Conservation (phyloP, 2,888 invertebrate genomes). For the Tenthredo mesomela region DNA sequence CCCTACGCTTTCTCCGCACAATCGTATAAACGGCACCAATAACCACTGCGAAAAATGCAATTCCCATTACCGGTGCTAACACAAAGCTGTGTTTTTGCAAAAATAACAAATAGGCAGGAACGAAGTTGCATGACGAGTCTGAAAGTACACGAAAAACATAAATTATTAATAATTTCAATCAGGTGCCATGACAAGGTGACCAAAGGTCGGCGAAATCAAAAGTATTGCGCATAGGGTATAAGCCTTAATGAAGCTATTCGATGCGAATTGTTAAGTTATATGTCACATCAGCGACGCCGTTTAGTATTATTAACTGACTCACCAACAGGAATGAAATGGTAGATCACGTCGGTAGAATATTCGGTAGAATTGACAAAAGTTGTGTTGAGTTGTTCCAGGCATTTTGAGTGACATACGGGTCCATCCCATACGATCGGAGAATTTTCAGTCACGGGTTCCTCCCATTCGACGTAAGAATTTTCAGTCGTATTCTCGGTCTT, state of each 20-base stretch:
- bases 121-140: background rate
- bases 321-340: constrained; percentile 8
- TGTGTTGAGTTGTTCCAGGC: constrained; percentile 12
- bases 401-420: constrained; percentile 60
- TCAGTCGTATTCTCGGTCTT: background rate
- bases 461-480: background rate
- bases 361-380: background rate
- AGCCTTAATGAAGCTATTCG: constrained; percentile 60
- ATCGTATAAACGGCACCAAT: background rate
- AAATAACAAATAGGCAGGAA: background rate
- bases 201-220: constrained; percentile 46
- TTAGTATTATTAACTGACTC: constrained; percentile 56
- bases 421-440: constrained; percentile 63
- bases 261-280: background rate
- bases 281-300: background rate
- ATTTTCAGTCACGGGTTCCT: background rate
- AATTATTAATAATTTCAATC: background rate
- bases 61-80: background rate
- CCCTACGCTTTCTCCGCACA: background rate
- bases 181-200: constrained; percentile 51
- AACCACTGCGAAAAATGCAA: background rate
- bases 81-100: background rate
- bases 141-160: background rate
- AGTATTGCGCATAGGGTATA: constrained; percentile 43
- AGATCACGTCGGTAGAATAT: background rate